A percentile compares a stretch with the other conserved stretches of the same genome.
Conservation (phyloP, 2,888 invertebrate genomes). For the Dryomyza anilis region DNA sequence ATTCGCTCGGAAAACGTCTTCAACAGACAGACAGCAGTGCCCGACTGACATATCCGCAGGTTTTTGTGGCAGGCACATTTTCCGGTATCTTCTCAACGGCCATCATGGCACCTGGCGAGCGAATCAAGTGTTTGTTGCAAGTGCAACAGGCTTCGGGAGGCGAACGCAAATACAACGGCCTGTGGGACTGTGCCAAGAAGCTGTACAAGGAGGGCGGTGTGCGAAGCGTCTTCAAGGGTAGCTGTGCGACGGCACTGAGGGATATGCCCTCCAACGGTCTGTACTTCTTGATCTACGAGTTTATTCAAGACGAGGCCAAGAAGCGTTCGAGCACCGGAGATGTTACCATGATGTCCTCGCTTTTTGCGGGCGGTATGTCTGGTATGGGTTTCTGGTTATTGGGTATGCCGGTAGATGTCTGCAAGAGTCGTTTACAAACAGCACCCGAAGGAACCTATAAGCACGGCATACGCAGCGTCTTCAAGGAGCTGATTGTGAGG, state of each 20-base stretch:
- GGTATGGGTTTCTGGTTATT: conserved; percentile 97
- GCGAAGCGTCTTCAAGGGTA: conserved; percentile 90
- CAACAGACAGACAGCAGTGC: conserved; percentile 69
- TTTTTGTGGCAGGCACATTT: conserved; percentile 93
- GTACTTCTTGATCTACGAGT: conserved; percentile 97
- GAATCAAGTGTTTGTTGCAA: conserved; percentile 97
- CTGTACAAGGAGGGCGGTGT: conserved; percentile 93
- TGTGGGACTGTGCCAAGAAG: conserved; percentile 88
- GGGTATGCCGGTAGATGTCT: conserved; percentile 97
- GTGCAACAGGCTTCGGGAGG: conserved; percentile 75
- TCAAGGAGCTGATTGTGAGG: conserved; percentile 79
- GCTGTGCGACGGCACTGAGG: conserved; percentile 81
- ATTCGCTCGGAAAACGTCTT: conserved; percentile 89
- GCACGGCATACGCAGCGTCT: conserved; percentile 89
- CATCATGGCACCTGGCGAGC: conserved; percentile 98
- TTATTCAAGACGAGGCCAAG: conserved; percentile 78
- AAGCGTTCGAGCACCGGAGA: conserved; percentile 63
- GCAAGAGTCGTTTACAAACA: conserved; percentile 96
- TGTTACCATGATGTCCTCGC: conserved; percentile 70
- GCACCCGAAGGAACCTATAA: conserved; percentile 96
- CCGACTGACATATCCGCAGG: conserved; percentile 73
- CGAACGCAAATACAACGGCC: conserved; percentile 84
- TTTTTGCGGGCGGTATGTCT: conserved; percentile 94
- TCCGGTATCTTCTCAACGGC: conserved; percentile 97
- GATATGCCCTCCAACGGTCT: conserved; percentile 98